A percentile compares a stretch with the other conserved stretches of the same genome.
These are phyloP conservation scores for Leptobrachium ailaonicum DNA, from an alignment of 2,113 vertebrate species.

Conservation along the genomic window DNA sequence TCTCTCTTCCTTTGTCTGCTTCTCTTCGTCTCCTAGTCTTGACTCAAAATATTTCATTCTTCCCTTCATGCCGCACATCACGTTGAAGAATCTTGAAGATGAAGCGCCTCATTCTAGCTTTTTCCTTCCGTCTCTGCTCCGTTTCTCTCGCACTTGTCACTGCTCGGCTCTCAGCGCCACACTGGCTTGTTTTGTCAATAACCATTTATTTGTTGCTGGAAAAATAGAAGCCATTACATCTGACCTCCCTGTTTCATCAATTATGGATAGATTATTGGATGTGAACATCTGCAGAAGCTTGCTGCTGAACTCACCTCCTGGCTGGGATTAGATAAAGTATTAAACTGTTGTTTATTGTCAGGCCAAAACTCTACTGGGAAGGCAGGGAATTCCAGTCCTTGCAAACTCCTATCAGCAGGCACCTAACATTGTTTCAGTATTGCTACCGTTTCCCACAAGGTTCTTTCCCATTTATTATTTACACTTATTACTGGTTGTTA, in stretches of 20 bases:
- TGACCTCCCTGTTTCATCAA: conserved; percentile 99
- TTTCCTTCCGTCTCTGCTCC: conserved; percentile 53
- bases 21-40: conserved; percentile 53
- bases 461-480: conserved; percentile 86
- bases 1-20: conserved; percentile 42
- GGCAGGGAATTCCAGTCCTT: conserved; percentile 80
- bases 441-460: conserved; percentile 73
- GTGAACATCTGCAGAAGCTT: conserved; percentile 97
- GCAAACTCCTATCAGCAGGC: conserved; percentile 81
- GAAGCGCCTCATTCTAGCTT: conserved; percentile 54
- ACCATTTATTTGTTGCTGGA: conserved; percentile 98
- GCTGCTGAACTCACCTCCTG: conserved; percentile 92
- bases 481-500: conserved; percentile 88
- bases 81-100: conserved; percentile 49
- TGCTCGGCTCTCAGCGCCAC: conserved; percentile 76
- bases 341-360: conserved; percentile 99
- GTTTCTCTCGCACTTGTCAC: conserved; percentile 68
- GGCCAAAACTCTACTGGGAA: conserved; percentile 92
- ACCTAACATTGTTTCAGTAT: conserved; percentile 82
- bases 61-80: conserved; percentile 35
- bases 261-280: conserved; percentile 99
- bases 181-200: conserved; percentile 99
- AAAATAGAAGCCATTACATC: conserved; percentile 95
- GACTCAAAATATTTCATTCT: conserved; percentile 49
- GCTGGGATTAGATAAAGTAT: conserved; percentile 98